Evolutionary conservation across 2,888 invertebrate species (phyloP), one percentile per base, ranked within the genome.

Genomic region (Pachliopta kotzebuea): DNA sequence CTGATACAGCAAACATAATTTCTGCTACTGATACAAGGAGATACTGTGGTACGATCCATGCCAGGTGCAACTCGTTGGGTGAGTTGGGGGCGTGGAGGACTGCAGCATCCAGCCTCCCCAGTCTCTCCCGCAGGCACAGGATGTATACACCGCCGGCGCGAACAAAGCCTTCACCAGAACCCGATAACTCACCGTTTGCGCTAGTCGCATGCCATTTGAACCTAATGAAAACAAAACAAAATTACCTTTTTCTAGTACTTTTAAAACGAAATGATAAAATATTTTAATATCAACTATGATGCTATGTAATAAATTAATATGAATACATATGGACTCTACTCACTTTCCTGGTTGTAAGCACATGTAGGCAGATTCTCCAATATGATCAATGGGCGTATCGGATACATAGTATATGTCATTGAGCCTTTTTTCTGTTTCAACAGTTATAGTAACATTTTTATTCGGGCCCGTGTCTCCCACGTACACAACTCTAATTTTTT

Each of bases 1-100:
- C 97, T 3, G 96, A 96, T 8, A 97, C 94, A 0, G 96, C 96
- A 77, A 97, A 96, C 92, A 97, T 94, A 55, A 97, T 95, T 86
- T 97, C 97, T 0, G 95, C 96, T 4, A 95, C 80, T 0, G 97
- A 96, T 62, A 97, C 94, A 17, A 96, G 86, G 45, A 96, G 80
- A 78, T 96, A 97, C 81, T 97, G 97, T 0, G 96, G 96, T 26
- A 96, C 84, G 71, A 96, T 94, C 95, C 95, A 96, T 4, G 94
- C 83, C 74, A 96, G 94, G 68, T 94, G 93, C 4, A 96, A 84
- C 29, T 93, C 93, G 77, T 95, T 95, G 20, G 94, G 93, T 0
- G 93, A 91, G 53, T 94, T 93, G 74, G 95, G 93, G 0, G 93
- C 92, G 71, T 93, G 94, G 24, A 94, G 80, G 55, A 93, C 92